Conservation (phyloP, 2,797 vertebrate species). For the Nasua narica region DNA sequence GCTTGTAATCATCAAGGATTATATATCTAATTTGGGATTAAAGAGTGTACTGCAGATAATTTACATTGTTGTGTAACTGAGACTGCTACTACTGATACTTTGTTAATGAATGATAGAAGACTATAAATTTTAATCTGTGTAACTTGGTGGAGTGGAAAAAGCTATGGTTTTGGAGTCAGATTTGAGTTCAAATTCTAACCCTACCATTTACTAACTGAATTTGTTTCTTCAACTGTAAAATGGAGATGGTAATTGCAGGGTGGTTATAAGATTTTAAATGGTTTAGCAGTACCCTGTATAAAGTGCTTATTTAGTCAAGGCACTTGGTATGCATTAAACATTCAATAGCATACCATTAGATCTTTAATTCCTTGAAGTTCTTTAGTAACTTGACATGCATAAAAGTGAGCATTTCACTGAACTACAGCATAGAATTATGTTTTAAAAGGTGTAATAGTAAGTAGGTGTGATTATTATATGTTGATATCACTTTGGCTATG, state of each 20-base stretch:
- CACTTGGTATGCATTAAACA: not conserved
- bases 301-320: not conserved
- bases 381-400: not conserved
- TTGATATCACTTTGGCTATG: not conserved
- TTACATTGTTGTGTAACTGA: slow-evolving; percentile 16
- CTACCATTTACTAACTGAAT: not conserved
- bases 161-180: not conserved
- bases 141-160: not conserved
- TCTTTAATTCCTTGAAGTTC: not conserved
- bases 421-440: not conserved
- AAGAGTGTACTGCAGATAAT: not conserved
- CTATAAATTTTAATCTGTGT: slow-evolving; percentile 8
- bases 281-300: not conserved
- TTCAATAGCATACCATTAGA: not conserved
- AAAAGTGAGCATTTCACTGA: not conserved
- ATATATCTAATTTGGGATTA: not conserved
- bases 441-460: not conserved
- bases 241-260: not conserved
- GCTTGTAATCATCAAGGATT: slow-evolving; percentile 11
- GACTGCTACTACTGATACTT: not conserved
- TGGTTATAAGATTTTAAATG: not conserved
- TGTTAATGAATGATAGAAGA: not conserved
- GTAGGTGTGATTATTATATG: not conserved
- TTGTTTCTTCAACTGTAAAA: slow-evolving; percentile 15
- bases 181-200: slow-evolving; percentile 13